Evolutionary conservation across 1,140 invertebrate genomes (phyloP), one percentile per base, ranked within the genome.

Genomic region (Drosophila watanabei): DNA sequence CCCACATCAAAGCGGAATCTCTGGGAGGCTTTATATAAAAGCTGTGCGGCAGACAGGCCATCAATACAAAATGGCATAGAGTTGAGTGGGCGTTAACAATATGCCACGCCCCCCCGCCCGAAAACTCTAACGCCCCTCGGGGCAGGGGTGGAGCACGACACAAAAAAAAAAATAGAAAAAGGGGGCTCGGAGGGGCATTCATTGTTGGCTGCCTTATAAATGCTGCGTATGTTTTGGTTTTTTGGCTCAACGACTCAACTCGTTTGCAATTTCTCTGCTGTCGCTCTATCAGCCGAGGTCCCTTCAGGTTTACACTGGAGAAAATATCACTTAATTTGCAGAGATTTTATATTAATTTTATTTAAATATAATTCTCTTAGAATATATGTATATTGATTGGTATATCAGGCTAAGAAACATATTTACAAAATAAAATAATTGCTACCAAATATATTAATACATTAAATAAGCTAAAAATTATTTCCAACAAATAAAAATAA

Each of bases 41-140:
- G 87, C 86, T 90, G 86, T 90, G 86, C 86, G 79, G 79, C 86
- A 89, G 86, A 86, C 86, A 90, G 86, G 79, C 86, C 86, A 89
- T 89, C 86, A 90, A 89, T 89, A 89, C 86, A 90, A 89, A 89
- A 90, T 90, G 86, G 87, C 86, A 90, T 90, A 90, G 86, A 86
- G 86, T 82, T 89, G 79, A 89, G 86, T 90, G 86, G 86, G 86
- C 86, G 86, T 90, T 90, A 90, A 88, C 84, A 88, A 88, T 88
- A 90, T 85, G 82, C 66, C 72, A 61, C 58, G 35, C 51, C 66
- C 65, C 65, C 64, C 58, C 10, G 18, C 43, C 49, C 32, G 64
- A 58, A 49, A 24, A 32, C 45, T 71, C 24, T 24, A 49, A 49
- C 37, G 46, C 46, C 52, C 70, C 51, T 39, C 35, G 8, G 35